These are phyloP conservation scores for Vipera latastei DNA, from an alignment of 2,797 vertebrate species.

Conservation along the genomic window DNA sequence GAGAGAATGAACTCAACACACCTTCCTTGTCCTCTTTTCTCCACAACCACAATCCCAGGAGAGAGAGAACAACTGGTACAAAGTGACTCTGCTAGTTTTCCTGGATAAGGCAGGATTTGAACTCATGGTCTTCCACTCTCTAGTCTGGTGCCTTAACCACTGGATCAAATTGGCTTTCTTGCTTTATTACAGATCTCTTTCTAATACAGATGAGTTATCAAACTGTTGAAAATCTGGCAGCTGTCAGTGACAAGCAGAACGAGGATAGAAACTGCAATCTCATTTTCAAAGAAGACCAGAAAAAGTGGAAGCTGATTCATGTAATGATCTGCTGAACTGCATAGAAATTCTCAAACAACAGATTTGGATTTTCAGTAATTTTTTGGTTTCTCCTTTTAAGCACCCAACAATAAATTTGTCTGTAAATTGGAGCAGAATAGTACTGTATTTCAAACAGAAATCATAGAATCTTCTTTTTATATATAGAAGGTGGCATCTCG, in stretches of 20 bases:
- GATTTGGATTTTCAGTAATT: constrained; percentile 39
- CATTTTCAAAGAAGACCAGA: constrained; percentile 8
- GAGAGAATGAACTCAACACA: background rate
- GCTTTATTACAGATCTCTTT: background rate
- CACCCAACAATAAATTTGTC: constrained; percentile 48
- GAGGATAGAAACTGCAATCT: constrained; percentile 25
- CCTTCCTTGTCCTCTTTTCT: background rate
- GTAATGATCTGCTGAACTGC: constrained; percentile 11
- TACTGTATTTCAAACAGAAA: background rate
- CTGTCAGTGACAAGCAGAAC: background rate
- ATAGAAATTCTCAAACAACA: background rate
- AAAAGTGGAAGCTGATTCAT: background rate
- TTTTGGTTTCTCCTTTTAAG: constrained; percentile 20
- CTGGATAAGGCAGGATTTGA: background rate
- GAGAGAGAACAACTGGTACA: background rate
- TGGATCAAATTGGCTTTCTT: background rate
- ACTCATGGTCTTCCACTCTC: background rate
- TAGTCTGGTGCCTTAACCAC: background rate
- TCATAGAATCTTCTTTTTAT: background rate
- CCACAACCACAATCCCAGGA: background rate
- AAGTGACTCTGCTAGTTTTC: background rate
- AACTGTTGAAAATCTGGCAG: background rate
- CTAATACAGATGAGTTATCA: constrained; percentile 11
- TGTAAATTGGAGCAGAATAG: constrained; percentile 15
- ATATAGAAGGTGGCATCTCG: background rate